phyloP scores from a whole-genome alignment of 2,113 vertebrate genomes.

The Numenius arquata region DNA sequence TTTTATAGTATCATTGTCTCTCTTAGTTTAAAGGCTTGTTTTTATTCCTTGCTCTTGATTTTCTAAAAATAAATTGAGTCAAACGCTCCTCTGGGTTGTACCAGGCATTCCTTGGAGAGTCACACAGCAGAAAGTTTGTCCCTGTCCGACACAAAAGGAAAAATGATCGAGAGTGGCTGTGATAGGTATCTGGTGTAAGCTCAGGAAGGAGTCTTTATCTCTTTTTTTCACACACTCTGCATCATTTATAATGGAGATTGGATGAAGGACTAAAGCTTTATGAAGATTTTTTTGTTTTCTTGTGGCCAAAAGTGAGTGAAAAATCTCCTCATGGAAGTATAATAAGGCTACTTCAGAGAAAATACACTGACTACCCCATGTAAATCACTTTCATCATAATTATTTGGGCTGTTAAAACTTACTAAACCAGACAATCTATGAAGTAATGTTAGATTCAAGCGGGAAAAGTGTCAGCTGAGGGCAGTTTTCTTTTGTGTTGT shows the following conservation, averaged over 20 bases:
- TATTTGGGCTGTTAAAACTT: not conserved
- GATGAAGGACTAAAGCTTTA: not conserved
- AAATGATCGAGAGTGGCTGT: not conserved
- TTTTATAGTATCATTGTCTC: constrained; percentile 45
- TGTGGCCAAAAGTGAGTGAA: not conserved
- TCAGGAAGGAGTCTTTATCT: not conserved
- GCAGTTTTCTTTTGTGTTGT: not conserved
- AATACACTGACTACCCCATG: not conserved
- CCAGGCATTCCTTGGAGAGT: not conserved
- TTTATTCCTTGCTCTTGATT: constrained; percentile 16
- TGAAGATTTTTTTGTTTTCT: not conserved
- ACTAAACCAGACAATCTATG: not conserved
- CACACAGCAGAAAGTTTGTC: not conserved
- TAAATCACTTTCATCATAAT: not conserved
- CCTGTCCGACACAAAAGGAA: not conserved
- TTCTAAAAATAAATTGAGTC: constrained; percentile 40
- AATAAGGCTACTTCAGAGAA: not conserved
- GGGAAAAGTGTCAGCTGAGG: not conserved
- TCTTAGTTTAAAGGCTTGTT: constrained; percentile 34
- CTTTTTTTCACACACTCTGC: not conserved
- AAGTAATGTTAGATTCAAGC: not conserved
- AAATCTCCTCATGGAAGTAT: not conserved
- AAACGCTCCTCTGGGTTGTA: not conserved
- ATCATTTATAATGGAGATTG: not conserved
- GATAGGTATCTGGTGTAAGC: not conserved